Conservation (phyloP, 2,113 vertebrate species). For the Hystrix brachyura region DNA sequence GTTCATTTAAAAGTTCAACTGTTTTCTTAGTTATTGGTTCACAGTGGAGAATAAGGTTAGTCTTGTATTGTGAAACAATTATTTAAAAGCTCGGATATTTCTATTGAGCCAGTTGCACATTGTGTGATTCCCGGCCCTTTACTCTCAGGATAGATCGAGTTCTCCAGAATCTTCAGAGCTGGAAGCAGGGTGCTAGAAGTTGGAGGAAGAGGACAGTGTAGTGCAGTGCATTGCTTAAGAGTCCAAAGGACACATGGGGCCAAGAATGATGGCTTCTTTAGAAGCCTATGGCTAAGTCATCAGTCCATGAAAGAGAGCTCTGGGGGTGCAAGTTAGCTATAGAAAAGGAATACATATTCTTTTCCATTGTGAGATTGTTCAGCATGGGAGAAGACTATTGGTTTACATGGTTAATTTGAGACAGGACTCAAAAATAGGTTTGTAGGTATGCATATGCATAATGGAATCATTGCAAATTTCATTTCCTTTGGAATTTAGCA, state of each 20-base stretch:
- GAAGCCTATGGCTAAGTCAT: neutral
- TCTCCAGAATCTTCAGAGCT: neutral
- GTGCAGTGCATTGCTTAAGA: neutral
- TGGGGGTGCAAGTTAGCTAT: neutral
- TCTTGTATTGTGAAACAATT: neutral
- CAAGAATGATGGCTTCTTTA: neutral
- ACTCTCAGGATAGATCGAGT: neutral
- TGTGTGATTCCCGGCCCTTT: neutral
- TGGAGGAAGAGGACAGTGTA: neutral
- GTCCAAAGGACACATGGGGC: neutral
- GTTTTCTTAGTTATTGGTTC: neutral
- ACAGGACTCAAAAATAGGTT: neutral
- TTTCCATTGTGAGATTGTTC: neutral
- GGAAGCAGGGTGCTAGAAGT: neutral
- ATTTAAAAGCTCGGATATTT: neutral
- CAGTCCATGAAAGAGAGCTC: neutral
- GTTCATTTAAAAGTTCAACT: conserved; percentile 1
- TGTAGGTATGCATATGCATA: conserved; percentile 48
- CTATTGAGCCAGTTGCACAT: neutral
- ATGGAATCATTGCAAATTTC: conserved; percentile 40
- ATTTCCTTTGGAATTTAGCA: conserved; percentile 65
- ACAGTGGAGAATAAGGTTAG: neutral
- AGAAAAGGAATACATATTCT: neutral
- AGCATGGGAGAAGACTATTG: neutral
- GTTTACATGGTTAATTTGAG: neutral